Evolutionary conservation across 2,888 invertebrate genomes (phyloP), one percentile per base, ranked within the genome.

Genomic region (Drosophila siamana): DNA sequence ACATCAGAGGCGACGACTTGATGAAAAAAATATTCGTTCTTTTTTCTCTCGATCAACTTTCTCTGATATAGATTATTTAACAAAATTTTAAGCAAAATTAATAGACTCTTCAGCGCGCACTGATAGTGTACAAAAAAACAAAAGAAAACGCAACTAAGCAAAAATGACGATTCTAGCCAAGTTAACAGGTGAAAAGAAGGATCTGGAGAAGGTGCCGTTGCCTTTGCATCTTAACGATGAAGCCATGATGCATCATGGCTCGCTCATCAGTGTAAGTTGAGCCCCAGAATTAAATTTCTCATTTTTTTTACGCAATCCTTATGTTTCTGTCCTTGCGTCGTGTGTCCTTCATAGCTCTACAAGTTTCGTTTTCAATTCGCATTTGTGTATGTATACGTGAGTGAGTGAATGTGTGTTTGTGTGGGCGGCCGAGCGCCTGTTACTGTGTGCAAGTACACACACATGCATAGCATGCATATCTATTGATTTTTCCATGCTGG

Each of bases 111-210:
- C 44, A 30, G 1, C 15, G 33, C 15, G 28, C n/a, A 41, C 15
- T 16, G 9, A 51, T 51, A 22, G 44, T 54, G n/a, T 43, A 38
- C 26, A 1, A 41, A 15, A 15, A 41, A 15, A 13, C 15, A 33
- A 61, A 61, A 41, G 46, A 47, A 60, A 57, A 51, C n/a, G 9
- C 2, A 43, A 13, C 15, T 13, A 11, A 28, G 9, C 33, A 33
- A 93, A 89, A 77, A 97, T 97, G 97, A 97, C 97, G 69, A 94
- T 97, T 91, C 93, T 97, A 84, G 95, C 95, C 6, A 97, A 96
- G 91, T 94, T 95, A 26, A 94, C 95, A 69, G 93, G 94, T 56
- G 95, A 95, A 74, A 96, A 96, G 92, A 96, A 96, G 92, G 92
- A 93, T 38, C 61, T 75, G 43, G 95, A 95, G 78, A 95, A 94